Evolutionary conservation across 2,113 vertebrate genomes (phyloP).

Genomic region (Noctilio leporinus): DNA sequence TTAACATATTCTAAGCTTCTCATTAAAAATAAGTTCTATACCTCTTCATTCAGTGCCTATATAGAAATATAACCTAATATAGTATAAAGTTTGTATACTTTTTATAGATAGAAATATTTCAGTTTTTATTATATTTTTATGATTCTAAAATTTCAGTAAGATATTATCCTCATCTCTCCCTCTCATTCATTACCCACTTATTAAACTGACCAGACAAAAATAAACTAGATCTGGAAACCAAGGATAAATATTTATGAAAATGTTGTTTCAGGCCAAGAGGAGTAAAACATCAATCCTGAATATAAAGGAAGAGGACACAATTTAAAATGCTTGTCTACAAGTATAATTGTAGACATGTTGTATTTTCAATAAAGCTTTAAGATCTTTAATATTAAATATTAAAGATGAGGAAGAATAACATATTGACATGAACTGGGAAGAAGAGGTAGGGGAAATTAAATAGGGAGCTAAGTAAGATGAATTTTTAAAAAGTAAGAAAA

Average conservation of each 20-base stretch:
- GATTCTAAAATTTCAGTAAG: neutral
- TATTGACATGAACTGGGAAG: neutral
- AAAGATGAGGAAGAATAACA: neutral
- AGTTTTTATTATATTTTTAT: neutral
- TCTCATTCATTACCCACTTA: neutral
- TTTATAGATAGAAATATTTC: neutral
- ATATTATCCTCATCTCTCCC: neutral
- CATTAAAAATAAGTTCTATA: neutral
- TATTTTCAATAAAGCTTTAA: neutral
- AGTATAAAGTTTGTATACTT: neutral
- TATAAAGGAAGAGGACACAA: neutral
- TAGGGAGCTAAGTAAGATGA: neutral
- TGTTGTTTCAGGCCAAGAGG: neutral
- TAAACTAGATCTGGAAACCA: neutral
- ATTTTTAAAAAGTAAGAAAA: neutral
- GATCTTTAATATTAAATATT: neutral
- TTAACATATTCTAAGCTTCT: neutral
- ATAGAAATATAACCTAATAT: neutral
- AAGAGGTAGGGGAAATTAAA: neutral
- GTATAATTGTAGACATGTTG: neutral
- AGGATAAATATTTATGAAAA: constrained; percentile 4
- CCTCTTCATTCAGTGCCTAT: neutral
- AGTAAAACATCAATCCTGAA: neutral
- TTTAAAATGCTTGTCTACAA: neutral
- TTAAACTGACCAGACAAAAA: neutral